Evolutionary conservation across 2,888 invertebrate species (phyloP).

Genomic region (Pyralis farinalis): DNA sequence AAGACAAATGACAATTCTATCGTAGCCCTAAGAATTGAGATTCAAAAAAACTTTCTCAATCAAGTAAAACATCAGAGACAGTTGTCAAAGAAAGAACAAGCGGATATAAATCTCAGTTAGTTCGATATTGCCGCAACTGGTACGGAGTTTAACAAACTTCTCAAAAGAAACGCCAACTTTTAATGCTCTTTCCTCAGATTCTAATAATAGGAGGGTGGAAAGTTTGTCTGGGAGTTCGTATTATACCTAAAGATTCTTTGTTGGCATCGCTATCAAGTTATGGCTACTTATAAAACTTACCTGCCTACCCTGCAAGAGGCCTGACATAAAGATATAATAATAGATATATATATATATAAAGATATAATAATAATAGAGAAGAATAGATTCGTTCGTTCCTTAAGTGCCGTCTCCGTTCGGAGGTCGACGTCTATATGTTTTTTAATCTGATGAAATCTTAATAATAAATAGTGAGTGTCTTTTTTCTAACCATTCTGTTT

Average conservation of each 20-base stretch:
- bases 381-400: too few relatives aligned
- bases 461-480: too few relatives aligned
- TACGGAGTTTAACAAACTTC: constrained; percentile 49
- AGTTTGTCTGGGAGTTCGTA: constrained; percentile 40
- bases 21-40: constrained; percentile 24
- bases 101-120: constrained; percentile 66
- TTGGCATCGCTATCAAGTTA: constrained; percentile 7
- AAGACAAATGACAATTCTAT: too few relatives aligned
- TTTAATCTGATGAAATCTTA: too few relatives aligned
- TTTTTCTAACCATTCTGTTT: too few relatives aligned
- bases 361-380: too few relatives aligned
- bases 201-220: constrained; percentile 52
- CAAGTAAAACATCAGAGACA: constrained; percentile 50
- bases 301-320: too few relatives aligned
- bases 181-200: constrained; percentile 62
- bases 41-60: constrained; percentile 43
- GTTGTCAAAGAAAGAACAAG: constrained; percentile 59
- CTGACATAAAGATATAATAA: too few relatives aligned
- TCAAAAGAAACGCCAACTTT: constrained; percentile 60
- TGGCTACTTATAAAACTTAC: constrained; percentile 4
- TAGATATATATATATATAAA: too few relatives aligned
- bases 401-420: too few relatives aligned
- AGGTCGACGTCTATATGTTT: too few relatives aligned
- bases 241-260: constrained; percentile 30
- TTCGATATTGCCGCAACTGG: constrained; percentile 53